These are phyloP conservation scores for Muscicapa striata DNA, from an alignment of 2,797 vertebrate species.

Conservation along the genomic window DNA sequence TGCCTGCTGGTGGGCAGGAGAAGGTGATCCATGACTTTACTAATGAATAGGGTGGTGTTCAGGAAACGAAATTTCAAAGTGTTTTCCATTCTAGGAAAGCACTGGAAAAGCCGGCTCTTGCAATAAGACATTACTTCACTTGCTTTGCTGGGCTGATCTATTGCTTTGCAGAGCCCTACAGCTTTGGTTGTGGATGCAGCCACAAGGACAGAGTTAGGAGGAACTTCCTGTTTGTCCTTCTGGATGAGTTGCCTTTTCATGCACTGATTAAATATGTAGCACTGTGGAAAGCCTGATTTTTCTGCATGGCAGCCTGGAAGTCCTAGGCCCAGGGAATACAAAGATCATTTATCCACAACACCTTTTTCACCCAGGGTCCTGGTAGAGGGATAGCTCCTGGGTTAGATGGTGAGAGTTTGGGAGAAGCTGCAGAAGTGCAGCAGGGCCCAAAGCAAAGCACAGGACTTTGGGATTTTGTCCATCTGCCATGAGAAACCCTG, in stretches of 20 bases:
- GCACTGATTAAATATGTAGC: background rate
- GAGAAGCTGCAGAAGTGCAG: background rate
- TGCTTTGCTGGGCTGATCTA: background rate
- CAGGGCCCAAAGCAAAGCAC: background rate
- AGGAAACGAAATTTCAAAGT: background rate
- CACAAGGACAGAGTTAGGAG: background rate
- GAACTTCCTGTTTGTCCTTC: background rate
- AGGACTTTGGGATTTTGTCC: background rate
- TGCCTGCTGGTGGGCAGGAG: background rate
- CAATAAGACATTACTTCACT: background rate
- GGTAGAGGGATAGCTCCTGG: background rate
- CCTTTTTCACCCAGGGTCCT: background rate
- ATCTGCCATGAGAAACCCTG: background rate
- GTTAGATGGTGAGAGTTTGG: accelerated
- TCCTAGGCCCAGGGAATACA: background rate
- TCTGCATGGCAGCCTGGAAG: background rate
- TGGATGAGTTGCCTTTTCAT: background rate
- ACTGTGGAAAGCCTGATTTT: background rate
- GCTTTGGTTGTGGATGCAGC: background rate
- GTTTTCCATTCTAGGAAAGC: background rate
- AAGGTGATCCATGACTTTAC: background rate
- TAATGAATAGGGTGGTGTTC: background rate
- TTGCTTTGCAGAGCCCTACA: background rate
- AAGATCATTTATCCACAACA: background rate
- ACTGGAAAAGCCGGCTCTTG: background rate